Base-by-base conservation (phyloP, 1,140 invertebrate species). In the Sminthurinus signatus region DNA sequence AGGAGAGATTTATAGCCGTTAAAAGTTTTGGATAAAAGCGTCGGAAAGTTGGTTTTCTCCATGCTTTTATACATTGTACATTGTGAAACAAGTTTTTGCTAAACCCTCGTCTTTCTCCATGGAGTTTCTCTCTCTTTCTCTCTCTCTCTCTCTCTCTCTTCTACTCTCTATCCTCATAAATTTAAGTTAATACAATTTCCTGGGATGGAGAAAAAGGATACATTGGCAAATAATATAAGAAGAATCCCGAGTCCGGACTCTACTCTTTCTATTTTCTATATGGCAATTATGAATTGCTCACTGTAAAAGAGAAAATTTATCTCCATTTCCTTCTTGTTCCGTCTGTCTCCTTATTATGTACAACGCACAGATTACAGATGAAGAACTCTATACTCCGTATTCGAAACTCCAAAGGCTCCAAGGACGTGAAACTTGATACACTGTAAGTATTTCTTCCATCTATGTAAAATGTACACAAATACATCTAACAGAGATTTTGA, bases 101-200 rank as follows among this genome's bases (percentile, higher is more conserved):
- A 54, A 42, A 29, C 25, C 46, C 28, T n/a, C n/a, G n/a, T n/a
- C n/a, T n/a, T n/a, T n/a, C n/a, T n/a, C n/a, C n/a, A n/a, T n/a
- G n/a, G n/a, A n/a, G n/a, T n/a, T n/a, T n/a, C n/a, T n/a, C n/a
- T n/a, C n/a, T n/a, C n/a, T n/a, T n/a, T n/a, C n/a, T n/a, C n/a
- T n/a, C n/a, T n/a, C n/a, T n/a, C n/a, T n/a, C n/a, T n/a, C n/a
- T n/a, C n/a, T n/a, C n/a, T n/a, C n/a, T n/a, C n/a, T 8, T n/a
- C 23, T 36, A 36, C 32, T 10, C 21, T 56, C 61, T 36, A 62
- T 64, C 57, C 57, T 58, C 62, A 69, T 69, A 69, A 69, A 69
- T 69, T 52, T 69, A 69, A 64, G 43, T 65, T 69, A 69, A 69
- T 52, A 65, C 62, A 63, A 69, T 65, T 69, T 69, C 67, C 67